Conservation (phyloP, 1,140 invertebrate species). For the Drosophila pectinifera region DNA sequence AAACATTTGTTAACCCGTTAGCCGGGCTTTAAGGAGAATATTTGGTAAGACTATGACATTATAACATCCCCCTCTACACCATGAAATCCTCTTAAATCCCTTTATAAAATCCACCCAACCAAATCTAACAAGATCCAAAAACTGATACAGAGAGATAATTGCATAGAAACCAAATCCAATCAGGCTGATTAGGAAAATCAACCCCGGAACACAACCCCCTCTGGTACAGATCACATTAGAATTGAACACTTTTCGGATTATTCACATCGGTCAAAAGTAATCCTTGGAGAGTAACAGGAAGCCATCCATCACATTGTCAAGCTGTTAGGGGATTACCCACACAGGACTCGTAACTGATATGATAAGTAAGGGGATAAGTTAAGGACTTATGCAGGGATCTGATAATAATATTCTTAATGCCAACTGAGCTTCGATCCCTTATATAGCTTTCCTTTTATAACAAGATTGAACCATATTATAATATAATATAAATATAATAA, state of each 20-base stretch:
- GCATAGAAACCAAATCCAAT: slow-evolving; percentile 36
- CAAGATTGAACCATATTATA: too few relatives aligned
- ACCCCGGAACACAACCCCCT: slow-evolving; percentile 1
- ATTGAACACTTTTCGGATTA: slow-evolving; percentile 33
- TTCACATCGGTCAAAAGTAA: slow-evolving; percentile 19
- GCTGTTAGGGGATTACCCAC: slow-evolving; percentile 38
- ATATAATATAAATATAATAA: too few relatives aligned
- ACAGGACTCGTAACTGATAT: slow-evolving; percentile 37
- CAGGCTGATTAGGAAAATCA: slow-evolving; percentile 32
- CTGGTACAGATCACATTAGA: slow-evolving; percentile 16
- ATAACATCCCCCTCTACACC: background rate
- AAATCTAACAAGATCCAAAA: slow-evolving; percentile 17
- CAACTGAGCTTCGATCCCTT: background rate
- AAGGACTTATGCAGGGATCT: slow-evolving; percentile 4
- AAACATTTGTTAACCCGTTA: background rate
- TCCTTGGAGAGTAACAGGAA: slow-evolving; percentile 22
- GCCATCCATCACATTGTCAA: slow-evolving; percentile 48
- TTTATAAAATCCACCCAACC: background rate
- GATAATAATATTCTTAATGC: slow-evolving; percentile 12
- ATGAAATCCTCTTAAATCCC: background rate
- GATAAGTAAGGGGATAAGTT: slow-evolving; percentile 27
- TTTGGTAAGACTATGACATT: background rate
- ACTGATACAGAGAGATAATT: slow-evolving; percentile 13
- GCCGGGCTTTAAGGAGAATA: too few relatives aligned
- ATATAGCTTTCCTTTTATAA: too few relatives aligned